These are phyloP conservation scores for Laspeyria flexula DNA, from an alignment of 2,888 invertebrate species.

Conservation along the genomic window DNA sequence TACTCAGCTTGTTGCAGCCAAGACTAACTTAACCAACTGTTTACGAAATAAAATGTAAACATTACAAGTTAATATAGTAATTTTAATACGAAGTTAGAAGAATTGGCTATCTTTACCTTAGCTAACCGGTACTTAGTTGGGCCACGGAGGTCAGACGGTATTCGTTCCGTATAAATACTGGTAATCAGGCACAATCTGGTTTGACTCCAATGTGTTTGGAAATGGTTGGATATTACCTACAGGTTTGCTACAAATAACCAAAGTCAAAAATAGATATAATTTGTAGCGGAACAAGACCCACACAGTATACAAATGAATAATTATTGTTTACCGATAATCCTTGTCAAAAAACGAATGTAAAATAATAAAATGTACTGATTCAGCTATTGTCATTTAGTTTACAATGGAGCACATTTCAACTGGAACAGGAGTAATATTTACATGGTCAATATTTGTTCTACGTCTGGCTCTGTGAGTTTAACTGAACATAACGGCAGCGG, in stretches of 20 bases:
- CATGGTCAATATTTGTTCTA: neutral
- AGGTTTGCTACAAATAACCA: neutral
- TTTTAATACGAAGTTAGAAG: slow-evolving; percentile 14
- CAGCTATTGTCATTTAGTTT: neutral
- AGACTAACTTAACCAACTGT: slow-evolving; percentile 33
- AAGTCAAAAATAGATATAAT: neutral
- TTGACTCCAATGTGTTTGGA: slow-evolving; percentile 7
- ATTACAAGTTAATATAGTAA: slow-evolving; percentile 15
- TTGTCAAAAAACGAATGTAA: too few species aligned
- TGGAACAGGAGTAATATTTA: neutral
- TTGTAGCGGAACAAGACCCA: too few species aligned
- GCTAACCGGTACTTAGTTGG: slow-evolving; percentile 22
- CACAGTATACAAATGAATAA: too few species aligned
- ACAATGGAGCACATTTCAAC: neutral
- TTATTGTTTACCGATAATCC: too few species aligned
- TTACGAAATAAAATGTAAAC: slow-evolving; percentile 37
- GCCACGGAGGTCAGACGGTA: slow-evolving; percentile 15
- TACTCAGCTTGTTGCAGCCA: slow-evolving; percentile 47
- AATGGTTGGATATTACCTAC: slow-evolving; percentile 1
- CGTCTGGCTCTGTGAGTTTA: neutral
- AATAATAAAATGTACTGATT: neutral
- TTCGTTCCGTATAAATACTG: slow-evolving; percentile 19
- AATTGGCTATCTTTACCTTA: slow-evolving; percentile 15
- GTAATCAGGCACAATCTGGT: slow-evolving; percentile 20
- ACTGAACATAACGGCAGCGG: neutral